Evolutionary conservation across 2,113 vertebrate genomes (phyloP), one percentile per base, ranked within the genome.

Genomic region (Amblyornis subalaris): DNA sequence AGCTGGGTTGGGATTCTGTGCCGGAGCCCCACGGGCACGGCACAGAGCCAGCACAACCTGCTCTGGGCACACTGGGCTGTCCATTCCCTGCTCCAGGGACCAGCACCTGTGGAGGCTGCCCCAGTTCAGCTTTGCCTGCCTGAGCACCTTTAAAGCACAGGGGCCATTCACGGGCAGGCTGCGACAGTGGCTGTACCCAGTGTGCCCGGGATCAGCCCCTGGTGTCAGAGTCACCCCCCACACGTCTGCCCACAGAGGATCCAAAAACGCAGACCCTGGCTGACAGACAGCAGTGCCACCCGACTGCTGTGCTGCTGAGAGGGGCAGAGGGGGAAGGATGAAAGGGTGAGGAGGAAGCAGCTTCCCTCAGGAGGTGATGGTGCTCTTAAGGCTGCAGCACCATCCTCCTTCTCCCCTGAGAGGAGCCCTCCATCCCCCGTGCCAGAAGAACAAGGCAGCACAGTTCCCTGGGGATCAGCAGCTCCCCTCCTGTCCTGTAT

Each of bases 251-350:
- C 50, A 57, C 57, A 80, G 38, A 55, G 6, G 3, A n/a, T 44
- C 74, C 23, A 31, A 57, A 65, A 55, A 3, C 0, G 0, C 42
- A 0, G 5, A 16, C 26, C 10, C 20, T 10, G 16, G 7, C 19
- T 23, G 42, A n/a, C 47, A 44, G 51, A 36, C 60, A 74, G 48
- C 40, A 60, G 50, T 10, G 60, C 14, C 65, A 57, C 21, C 5
- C 0, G 2, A 38, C 35, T 36, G 61, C 45, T 25, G 28, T 35
- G 47, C 40, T 65, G 67, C 10, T 9, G 40, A 84, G 42, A 47
- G 72, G 26, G 18, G 40, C 71, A 57, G 33, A 38, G 2, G 5
- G 38, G 60, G 10, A 66, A 36, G 38, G 53, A 77, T 6, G 26
- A 35, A 47, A 24, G 24, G 29, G 26, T 42, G 70, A 80, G 51